Percentiles rank a stretch among this genome's conserved stretches.
These are phyloP conservation scores for Sminthopsis crassicaudata DNA, from an alignment of 2,113 vertebrate genomes.

Conservation along the genomic window DNA sequence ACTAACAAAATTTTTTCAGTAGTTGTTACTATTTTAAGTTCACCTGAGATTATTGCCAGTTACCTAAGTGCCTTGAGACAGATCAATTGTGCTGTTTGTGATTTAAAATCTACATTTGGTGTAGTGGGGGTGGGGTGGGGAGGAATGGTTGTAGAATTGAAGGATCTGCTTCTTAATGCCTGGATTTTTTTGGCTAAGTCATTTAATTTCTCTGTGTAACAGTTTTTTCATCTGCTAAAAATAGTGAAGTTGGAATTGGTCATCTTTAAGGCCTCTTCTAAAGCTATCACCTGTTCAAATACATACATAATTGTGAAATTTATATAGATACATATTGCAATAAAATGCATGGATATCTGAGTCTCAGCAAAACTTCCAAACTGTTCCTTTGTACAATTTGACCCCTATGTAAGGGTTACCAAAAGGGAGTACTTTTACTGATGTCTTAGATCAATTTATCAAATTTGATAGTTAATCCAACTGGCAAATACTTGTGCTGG, in stretches of 20 bases:
- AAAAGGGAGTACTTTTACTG: background rate
- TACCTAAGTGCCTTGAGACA: background rate
- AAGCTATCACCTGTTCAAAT: slow-evolving; percentile 17
- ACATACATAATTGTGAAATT: background rate
- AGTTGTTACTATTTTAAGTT: slow-evolving; percentile 19
- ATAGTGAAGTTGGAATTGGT: background rate
- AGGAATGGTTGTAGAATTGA: background rate
- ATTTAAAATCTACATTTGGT: slow-evolving; percentile 27
- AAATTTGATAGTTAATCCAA: background rate
- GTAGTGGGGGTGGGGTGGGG: background rate
- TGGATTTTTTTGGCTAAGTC: background rate
- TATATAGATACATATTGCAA: background rate
- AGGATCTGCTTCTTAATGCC: background rate
- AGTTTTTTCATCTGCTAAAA: background rate
- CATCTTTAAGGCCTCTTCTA: background rate
- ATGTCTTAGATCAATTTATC: slow-evolving; percentile 3
- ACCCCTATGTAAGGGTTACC: background rate
- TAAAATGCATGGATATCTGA: background rate
- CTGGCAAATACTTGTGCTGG: background rate
- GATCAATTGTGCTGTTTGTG: background rate
- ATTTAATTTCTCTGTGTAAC: background rate
- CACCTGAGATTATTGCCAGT: background rate
- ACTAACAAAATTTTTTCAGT: slow-evolving; percentile 19
- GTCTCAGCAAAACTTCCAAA: background rate
- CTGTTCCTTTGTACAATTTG: slow-evolving; percentile 14